Percentiles rank a stretch among this genome's conserved stretches.
These are phyloP conservation scores for Rhagonycha fulva DNA, from an alignment of 2,888 invertebrate species.

Conservation along the genomic window DNA sequence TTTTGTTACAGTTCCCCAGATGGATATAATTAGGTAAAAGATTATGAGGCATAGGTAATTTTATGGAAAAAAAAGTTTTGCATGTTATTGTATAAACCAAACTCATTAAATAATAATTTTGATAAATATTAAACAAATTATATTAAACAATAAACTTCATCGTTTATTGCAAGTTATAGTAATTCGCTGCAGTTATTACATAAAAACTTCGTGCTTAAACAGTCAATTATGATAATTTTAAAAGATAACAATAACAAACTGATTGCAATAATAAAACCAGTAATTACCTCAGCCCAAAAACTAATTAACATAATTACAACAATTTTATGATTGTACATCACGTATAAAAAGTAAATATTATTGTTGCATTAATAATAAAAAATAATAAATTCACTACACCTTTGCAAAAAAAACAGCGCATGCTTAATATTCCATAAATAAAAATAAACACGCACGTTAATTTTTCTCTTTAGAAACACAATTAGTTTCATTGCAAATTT, in stretches of 20 bases:
- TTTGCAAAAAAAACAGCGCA: background rate
- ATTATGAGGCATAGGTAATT: no score
- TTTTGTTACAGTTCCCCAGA: no score
- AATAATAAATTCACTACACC: background rate
- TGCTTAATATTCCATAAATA: background rate
- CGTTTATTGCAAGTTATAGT: background rate
- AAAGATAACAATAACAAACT: background rate
- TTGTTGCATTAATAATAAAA: background rate
- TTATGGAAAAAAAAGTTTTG: no score
- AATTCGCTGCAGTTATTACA: background rate
- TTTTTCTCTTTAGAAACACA: constrained; percentile 1
- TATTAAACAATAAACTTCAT: background rate
- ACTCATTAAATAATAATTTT: no score
- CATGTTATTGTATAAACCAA: no score
- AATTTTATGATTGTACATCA: background rate
- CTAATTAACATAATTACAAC: background rate
- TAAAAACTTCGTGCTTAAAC: background rate
- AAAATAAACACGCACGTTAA: background rate
- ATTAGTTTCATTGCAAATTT: constrained; percentile 18
- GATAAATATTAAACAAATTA: background rate
- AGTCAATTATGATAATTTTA: background rate
- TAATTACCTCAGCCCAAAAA: background rate
- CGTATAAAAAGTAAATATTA: background rate
- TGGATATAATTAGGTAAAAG: no score
- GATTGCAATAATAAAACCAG: background rate